Evolutionary conservation across 1,140 invertebrate species (phyloP), one percentile per base, ranked within the genome.

Genomic region (Drosophila orosa): DNA sequence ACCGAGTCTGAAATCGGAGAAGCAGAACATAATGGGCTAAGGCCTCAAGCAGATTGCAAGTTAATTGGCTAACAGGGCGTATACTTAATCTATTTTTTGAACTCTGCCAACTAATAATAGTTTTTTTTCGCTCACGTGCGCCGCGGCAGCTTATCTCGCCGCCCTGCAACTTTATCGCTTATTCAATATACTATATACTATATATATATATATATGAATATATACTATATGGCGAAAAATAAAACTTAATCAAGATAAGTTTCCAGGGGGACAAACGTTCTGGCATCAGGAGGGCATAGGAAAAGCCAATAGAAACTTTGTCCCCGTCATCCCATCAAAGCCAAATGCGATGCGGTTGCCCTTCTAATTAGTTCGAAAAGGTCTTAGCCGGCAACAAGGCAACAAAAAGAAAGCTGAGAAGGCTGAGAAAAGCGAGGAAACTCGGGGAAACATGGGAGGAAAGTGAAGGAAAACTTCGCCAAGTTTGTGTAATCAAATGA

Each of bases 261-360:
- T 69, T 57, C 31, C 39, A 35, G 62, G 47, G 35, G 44, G 55
- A 22, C 40, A 67, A 65, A 40, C 47, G 44, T 25, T 15, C 24
- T 27, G 60, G 44, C 56, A 62, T 35, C 60, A 22, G 37, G 17
- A n/a, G n/a, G 17, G 54, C 19, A 19, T 9, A 42, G 45, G 65
- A 47, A 63, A 65, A 68, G 67, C 67, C 33, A 69, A 69, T 45
- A 65, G 50, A 71, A 71, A 71, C 67, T 71, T 72, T 58, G 35
- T 35, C 31, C 31, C 65, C 27, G 22, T 17, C 25, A n/a, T 15
- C 50, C 66, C 66, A 71, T 71, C 67, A 69, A 47, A 67, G 67
- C 65, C 17, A 69, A 71, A 71, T 72, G 68, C 68, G 68, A 69
- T 72, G 68, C 68, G 68, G 68, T 72, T 72, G 68, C 68, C 68